Evolutionary conservation across 2,888 invertebrate genomes (phyloP), one percentile per base, ranked within the genome.

Genomic region (Phengaris alcon): DNA sequence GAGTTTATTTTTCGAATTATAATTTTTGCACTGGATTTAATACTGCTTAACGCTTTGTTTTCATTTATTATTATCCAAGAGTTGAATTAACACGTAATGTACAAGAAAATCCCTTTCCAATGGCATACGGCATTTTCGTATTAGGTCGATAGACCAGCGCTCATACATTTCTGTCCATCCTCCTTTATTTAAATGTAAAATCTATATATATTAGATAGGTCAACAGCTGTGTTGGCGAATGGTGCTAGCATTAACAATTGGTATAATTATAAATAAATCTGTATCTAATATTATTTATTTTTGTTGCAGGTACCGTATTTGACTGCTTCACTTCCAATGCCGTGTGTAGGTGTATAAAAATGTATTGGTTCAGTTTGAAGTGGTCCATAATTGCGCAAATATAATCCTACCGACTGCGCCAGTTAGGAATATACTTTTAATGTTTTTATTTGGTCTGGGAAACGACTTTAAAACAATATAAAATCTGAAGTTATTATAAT

Each of bases 1-100:
- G 9, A 35, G 52, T 72, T 72, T 72, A 72, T 72, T 72, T 52
- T 52, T 54, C 48, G 69, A 48, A 52, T 72, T 72, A 72, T 22
- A 72, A 72, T 72, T 64, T 35, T 64, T 35, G 64, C 64, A 12
- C 35, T 64, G 35, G 35, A 64, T 64, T 64, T 35, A 2, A 15
- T 1, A n/a, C 15, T 59, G 22, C 3, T 35, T 35, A 35, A 59
- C 2, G 5, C 5, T 48, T 48, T 48, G 48, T 48, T 48, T 35
- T 35, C 2, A 35, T 35, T 35, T 35, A 3, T 35, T 4, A 35
- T 35, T 35, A 3, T 35, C 1, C 22, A 22, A 22, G 1, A 22
- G 4, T 35, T 35, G 35, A 35, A 35, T 35, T 3, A 35, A 35
- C 35, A 35, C 4, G 35, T 35, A 35, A 22, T 4, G 35, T 35